Conservation (phyloP, 2,888 invertebrate genomes). For the Heliconius charithonia region DNA sequence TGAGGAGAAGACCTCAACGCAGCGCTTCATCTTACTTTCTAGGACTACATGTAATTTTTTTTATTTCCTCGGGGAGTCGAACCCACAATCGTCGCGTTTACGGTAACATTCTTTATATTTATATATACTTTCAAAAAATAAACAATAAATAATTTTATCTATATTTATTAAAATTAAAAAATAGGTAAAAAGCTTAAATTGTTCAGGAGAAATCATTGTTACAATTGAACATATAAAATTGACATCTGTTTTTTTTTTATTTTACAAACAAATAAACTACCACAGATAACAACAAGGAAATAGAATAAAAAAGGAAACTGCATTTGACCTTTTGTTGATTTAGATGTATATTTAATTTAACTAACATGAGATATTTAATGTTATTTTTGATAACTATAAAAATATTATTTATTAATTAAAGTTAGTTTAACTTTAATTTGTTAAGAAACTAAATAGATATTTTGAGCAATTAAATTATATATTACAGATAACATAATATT, state of each 20-base stretch:
- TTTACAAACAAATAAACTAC: slow-evolving; percentile 1
- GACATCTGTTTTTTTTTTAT: slow-evolving; percentile 7
- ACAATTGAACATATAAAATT: slow-evolving; percentile 22
- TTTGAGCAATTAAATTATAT: slow-evolving; percentile 24
- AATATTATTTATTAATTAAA: slow-evolving; percentile 7
- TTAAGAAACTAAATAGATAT: slow-evolving; percentile 5
- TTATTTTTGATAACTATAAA: slow-evolving; percentile 1
- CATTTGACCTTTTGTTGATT: slow-evolving; percentile 4
- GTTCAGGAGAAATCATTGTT: slow-evolving; percentile 17
- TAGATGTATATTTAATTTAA: slow-evolving; percentile 22
- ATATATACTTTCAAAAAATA: slow-evolving; percentile 2
- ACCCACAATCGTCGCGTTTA: no score
- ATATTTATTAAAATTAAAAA: slow-evolving; percentile 23
- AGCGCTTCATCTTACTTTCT: no score
- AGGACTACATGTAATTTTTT: no score
- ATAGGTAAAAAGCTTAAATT: slow-evolving; percentile 15
- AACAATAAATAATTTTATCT: slow-evolving; percentile 10
- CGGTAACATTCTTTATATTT: no score
- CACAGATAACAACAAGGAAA: slow-evolving; percentile 4
- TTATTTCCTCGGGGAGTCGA: no score
- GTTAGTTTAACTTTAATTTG: background rate
- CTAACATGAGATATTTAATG: slow-evolving; percentile 1
- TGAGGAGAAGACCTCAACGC: no score
- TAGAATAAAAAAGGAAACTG: slow-evolving; percentile 5
- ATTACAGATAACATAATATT: slow-evolving; percentile 10